Evolutionary conservation across 2,888 invertebrate genomes (phyloP), one percentile per base, ranked within the genome.

Genomic region (Cerastoderma edule): DNA sequence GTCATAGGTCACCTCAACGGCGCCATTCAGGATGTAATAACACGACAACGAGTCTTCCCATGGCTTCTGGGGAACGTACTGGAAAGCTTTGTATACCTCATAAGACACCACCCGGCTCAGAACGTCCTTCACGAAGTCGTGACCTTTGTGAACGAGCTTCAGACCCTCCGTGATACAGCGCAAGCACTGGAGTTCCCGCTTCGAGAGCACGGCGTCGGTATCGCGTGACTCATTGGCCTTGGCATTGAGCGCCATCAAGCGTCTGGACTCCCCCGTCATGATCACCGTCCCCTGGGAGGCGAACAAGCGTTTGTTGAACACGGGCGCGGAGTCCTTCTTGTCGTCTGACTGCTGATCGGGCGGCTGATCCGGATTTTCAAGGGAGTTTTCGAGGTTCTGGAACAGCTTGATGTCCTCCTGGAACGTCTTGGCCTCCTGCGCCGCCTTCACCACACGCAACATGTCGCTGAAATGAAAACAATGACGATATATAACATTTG

Each of bases 301-400:
- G 56, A 87, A 89, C n/a, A 88, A 77, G 13, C 89, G 80, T 67
- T 89, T 89, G 79, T 89, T 89, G 75, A 89, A 89, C 6, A 89
- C 83, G 0, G 87, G 85, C 0, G 85, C 85, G n/a, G 76, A 75
- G 67, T 87, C 85, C 33, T 75, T 82, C 50, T 80, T 76, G 28
- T 86, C 83, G 24, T 83, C 85, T 13, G 69, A 78, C 8, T 75
- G 57, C 1, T 67, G 72, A 8, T 75, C 64, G 10, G 60, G 30
- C 24, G 77, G 69, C n/a, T 53, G 28, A 13, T 80, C 72, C 27
- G 72, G 57, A 22, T 57, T 57, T 33, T 30, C 68, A 5, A 74
- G 53, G 10, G 79, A 69, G 46, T 69, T 71, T 32, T 86, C 82
- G 22, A 78, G 54, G 33, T 72, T 53, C n/a, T 80, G 77, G 27